These are phyloP conservation scores for Holacanthella duospinosa DNA, from an alignment of 2,888 invertebrate genomes.

Conservation along the genomic window DNA sequence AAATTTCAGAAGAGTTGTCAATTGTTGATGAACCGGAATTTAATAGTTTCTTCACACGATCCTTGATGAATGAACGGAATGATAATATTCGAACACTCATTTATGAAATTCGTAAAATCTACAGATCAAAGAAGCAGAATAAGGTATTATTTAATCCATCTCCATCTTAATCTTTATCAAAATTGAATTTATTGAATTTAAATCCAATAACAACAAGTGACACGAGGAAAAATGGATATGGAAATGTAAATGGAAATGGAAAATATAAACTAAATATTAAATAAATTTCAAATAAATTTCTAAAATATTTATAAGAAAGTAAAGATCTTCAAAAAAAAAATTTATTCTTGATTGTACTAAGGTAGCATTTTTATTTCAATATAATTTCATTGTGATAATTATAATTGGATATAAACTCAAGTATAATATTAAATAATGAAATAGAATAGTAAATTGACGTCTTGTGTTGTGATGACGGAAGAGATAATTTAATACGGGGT, in stretches of 20 bases:
- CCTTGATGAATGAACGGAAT: neutral
- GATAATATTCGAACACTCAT: neutral
- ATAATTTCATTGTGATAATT: constrained; percentile 1
- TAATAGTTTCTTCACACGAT: neutral
- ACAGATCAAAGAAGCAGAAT: neutral
- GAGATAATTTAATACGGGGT: constrained; percentile 6
- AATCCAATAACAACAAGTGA: too few species aligned
- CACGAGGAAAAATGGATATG: too few species aligned
- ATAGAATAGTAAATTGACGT: neutral
- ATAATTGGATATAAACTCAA: constrained; percentile 3
- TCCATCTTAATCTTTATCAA: too few species aligned
- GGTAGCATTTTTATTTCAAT: constrained; percentile 1
- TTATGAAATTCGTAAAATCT: neutral
- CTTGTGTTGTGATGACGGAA: constrained; percentile 2
- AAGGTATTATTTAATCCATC: too few species aligned
- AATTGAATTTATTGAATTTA: too few species aligned
- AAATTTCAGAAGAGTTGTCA: neutral
- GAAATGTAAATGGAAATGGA: too few species aligned
- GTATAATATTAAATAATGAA: neutral
- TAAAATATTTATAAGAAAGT: too few species aligned
- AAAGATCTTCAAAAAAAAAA: too few species aligned
- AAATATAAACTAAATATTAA: too few species aligned
- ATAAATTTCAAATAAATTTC: too few species aligned
- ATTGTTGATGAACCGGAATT: neutral
- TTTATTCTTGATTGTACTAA: constrained; percentile 2